Conservation (phyloP, 2,888 invertebrate species). For the Monoplex corrugatus region DNA sequence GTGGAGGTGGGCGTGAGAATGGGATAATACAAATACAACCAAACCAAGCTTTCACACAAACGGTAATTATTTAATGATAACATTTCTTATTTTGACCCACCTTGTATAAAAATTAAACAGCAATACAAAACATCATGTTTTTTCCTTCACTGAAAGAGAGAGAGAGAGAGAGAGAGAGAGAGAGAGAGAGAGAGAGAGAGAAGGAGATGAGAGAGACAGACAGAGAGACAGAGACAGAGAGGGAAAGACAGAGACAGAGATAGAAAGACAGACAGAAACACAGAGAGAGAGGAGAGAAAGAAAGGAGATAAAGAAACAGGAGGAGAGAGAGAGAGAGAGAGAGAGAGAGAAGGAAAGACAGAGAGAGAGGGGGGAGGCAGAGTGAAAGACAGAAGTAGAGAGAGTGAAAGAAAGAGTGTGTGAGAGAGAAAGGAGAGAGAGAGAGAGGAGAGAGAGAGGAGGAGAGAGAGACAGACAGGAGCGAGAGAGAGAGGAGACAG, state of each 20-base stretch:
- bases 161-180: no score
- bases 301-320: no score
- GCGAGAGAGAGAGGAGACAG: no score
- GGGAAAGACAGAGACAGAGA: constrained; percentile 14
- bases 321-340: no score
- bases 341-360: not conserved
- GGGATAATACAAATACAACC: no score
- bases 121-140: no score
- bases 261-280: not conserved
- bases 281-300: not conserved
- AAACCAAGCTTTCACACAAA: no score
- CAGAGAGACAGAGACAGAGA: not conserved
- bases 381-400: not conserved
- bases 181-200: not conserved
- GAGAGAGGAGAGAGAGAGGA: not conserved
- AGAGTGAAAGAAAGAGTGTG: not conserved
- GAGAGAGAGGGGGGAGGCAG: not conserved
- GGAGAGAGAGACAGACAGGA: not conserved
- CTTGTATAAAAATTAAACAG: no score
- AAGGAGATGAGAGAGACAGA: not conserved
- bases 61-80: no score
- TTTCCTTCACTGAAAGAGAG: no score
- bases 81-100: no score
- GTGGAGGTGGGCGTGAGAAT: no score
- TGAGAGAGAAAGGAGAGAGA: not conserved